A percentile compares a stretch with the other conserved stretches of the same genome.
phyloP scores from a whole-genome alignment of 2,797 vertebrate species.

The Galago senegalensis region DNA sequence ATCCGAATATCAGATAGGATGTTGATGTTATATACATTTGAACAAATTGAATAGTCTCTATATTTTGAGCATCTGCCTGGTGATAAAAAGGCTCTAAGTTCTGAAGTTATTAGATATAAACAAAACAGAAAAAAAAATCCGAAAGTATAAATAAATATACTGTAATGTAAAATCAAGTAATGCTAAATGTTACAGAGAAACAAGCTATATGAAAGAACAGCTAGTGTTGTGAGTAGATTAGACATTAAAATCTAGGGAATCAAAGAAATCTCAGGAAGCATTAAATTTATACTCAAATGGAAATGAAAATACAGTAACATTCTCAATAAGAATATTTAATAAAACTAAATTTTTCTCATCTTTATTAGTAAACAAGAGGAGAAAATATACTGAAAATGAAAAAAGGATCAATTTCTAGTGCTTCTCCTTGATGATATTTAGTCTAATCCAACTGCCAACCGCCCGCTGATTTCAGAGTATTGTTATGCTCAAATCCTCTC shows the following conservation, averaged over 20 bases:
- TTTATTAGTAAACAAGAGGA: neutral
- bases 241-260: neutral
- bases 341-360: neutral
- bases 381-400: slow-evolving; percentile 13
- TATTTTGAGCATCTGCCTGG: neutral
- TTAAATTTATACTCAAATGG: neutral
- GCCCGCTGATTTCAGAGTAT: slow-evolving; percentile 59
- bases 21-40: neutral
- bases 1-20: neutral
- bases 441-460: slow-evolving; percentile 26
- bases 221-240: neutral
- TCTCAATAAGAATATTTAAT: neutral
- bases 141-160: neutral
- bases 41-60: neutral
- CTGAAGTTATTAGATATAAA: neutral
- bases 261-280: neutral
- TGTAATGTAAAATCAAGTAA: neutral
- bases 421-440: neutral
- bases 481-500: neutral
- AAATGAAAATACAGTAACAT: neutral
- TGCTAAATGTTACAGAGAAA: neutral
- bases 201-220: neutral
- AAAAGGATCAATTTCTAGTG: neutral
- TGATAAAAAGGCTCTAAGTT: neutral
- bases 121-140: neutral